Evolutionary conservation across 2,113 vertebrate species (phyloP).

Genomic region (Xiphophorus couchianus): DNA sequence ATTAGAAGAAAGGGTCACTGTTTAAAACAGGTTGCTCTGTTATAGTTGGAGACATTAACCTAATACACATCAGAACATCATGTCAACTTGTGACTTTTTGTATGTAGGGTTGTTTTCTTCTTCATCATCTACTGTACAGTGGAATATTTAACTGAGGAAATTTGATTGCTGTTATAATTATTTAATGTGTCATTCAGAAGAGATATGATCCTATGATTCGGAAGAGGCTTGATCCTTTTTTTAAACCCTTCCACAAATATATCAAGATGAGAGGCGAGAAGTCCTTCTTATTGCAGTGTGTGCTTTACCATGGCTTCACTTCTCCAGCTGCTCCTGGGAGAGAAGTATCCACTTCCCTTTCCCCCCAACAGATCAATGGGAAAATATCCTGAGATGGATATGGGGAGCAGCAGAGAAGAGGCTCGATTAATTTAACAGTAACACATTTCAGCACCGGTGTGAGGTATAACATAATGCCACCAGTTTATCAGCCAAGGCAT

Average conservation of each 20-base stretch:
- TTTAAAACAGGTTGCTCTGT: too few relatives aligned
- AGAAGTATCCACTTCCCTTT: slow-evolving; percentile 36
- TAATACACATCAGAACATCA: too few relatives aligned
- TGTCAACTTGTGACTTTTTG: too few relatives aligned
- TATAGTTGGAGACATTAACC: too few relatives aligned
- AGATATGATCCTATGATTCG: not conserved
- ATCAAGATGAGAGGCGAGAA: slow-evolving; percentile 22
- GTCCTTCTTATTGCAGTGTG: slow-evolving; percentile 60
- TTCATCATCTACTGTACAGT: too few relatives aligned
- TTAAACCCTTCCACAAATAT: not conserved
- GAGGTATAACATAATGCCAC: slow-evolving; percentile 65
- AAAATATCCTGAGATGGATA: slow-evolving; percentile 64
- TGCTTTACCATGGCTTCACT: slow-evolving; percentile 72
- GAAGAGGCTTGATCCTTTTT: not conserved
- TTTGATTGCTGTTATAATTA: too few relatives aligned
- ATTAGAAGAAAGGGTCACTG: too few relatives aligned
- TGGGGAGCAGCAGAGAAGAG: slow-evolving; percentile 75
- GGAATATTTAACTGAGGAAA: too few relatives aligned
- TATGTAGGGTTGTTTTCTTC: too few relatives aligned
- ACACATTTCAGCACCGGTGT: slow-evolving; percentile 64
- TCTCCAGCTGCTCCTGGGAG: slow-evolving; percentile 47
- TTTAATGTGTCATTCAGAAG: not conserved
- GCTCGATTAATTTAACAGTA: slow-evolving; percentile 78
- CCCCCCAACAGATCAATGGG: slow-evolving; percentile 75
- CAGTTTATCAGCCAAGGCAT: slow-evolving; percentile 31